Conservation (phyloP, 2,797 vertebrate species). For the Cynodonichthys magdalenae region DNA sequence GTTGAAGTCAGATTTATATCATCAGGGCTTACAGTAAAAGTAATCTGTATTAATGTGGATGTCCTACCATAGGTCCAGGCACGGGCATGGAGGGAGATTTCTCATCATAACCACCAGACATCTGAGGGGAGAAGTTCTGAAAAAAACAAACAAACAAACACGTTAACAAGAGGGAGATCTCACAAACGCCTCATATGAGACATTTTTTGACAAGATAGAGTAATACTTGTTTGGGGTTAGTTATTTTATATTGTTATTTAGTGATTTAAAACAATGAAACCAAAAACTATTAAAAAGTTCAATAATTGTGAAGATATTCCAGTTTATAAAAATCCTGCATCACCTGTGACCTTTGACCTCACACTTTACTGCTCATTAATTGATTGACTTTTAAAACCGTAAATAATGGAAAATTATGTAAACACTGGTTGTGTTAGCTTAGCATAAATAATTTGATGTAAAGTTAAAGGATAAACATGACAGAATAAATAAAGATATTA, state of each 20-base stretch:
- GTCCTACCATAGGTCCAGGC: slow-evolving; percentile 91
- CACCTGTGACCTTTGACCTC: neutral
- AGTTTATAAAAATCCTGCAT: neutral
- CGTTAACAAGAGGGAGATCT: too few species aligned
- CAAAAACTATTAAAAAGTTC: neutral
- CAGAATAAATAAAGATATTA: too few species aligned
- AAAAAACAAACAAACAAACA: slow-evolving; percentile 21
- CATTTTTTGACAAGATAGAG: too few species aligned
- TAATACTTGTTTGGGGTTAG: too few species aligned
- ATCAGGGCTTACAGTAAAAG: neutral
- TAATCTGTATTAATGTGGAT: neutral
- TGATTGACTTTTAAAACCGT: too few species aligned
- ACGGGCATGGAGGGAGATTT: slow-evolving; percentile 87
- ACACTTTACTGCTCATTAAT: too few species aligned
- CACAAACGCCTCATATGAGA: too few species aligned
- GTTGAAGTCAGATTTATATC: slow-evolving; percentile 18
- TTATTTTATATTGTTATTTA: too few species aligned
- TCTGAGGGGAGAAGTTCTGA: slow-evolving; percentile 96
- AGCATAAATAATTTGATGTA: too few species aligned
- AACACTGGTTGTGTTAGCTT: too few species aligned
- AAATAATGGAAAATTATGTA: too few species aligned
- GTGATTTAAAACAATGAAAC: neutral
- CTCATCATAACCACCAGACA: slow-evolving; percentile 92
- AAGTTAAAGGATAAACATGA: too few species aligned
- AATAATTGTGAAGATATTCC: neutral